Conservation (phyloP, 2,113 vertebrate species). For the Isichthys henryi region DNA sequence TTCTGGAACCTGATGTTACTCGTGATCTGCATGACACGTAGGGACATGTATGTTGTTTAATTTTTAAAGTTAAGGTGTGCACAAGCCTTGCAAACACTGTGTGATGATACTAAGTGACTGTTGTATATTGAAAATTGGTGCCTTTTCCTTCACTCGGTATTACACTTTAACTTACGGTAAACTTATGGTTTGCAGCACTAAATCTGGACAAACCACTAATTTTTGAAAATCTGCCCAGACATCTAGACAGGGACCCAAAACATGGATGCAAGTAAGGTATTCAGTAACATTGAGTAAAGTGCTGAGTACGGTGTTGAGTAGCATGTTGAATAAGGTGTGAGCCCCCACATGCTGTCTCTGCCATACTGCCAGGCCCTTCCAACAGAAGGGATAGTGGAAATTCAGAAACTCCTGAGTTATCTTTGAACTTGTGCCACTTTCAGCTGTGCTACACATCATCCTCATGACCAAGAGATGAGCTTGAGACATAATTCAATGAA, state of each 20-base stretch:
- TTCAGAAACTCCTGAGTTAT: background rate
- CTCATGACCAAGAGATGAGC: background rate
- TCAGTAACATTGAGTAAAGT: background rate
- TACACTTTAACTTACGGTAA: background rate
- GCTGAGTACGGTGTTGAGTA: background rate
- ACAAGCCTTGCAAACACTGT: background rate
- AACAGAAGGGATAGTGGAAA: background rate
- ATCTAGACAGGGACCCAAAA: no score
- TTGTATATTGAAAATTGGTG: background rate
- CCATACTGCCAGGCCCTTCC: background rate
- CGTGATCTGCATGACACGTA: background rate
- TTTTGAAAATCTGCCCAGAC: no score
- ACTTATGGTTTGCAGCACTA: no score
- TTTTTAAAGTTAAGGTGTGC: background rate
- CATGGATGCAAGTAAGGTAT: background rate
- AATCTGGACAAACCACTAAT: no score
- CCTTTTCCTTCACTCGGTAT: background rate
- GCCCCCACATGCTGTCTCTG: background rate
- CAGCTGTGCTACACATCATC: background rate
- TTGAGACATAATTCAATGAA: constrained; percentile 3
- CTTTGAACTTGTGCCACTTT: background rate
- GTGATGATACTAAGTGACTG: background rate
- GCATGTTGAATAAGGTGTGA: background rate
- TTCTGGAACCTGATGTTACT: background rate
- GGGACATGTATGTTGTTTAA: background rate